Conservation (phyloP, 1,140 invertebrate genomes). For the Chionoecetes opilio region DNA sequence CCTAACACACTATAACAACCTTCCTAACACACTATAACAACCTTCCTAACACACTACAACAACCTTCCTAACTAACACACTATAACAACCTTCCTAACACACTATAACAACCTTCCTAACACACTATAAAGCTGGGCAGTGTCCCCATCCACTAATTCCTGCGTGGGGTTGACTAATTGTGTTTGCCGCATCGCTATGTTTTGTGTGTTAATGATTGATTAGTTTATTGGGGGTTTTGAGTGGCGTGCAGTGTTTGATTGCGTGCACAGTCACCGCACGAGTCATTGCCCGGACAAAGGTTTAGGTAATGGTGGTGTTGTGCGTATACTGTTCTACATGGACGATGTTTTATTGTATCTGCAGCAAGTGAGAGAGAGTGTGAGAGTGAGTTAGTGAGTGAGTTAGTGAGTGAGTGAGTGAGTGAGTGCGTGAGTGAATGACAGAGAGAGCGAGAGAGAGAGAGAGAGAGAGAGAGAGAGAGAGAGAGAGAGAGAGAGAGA, state of each 20-base stretch:
- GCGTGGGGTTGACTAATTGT: background rate
- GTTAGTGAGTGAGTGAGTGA: background rate
- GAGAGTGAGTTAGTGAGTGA: background rate
- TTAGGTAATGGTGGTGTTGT: background rate
- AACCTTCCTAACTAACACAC: too few species aligned
- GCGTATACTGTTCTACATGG: too few species aligned
- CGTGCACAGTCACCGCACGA: background rate
- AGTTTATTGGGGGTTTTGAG: background rate
- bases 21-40: too few species aligned
- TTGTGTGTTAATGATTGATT: background rate
- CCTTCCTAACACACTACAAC: too few species aligned
- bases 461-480: background rate
- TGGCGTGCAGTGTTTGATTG: background rate
- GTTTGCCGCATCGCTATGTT: background rate
- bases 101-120: too few species aligned
- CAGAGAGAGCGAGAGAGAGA: background rate
- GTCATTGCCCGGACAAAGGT: background rate
- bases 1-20: too few species aligned
- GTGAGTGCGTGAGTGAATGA: background rate
- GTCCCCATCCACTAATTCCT: too few species aligned
- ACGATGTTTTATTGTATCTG: too few species aligned
- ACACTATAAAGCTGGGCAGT: too few species aligned
- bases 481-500: background rate
- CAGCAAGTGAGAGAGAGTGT: background rate
- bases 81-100: too few species aligned